Evolutionary conservation across 2,113 vertebrate genomes (phyloP).

Genomic region (Phylloscopus trochilus): DNA sequence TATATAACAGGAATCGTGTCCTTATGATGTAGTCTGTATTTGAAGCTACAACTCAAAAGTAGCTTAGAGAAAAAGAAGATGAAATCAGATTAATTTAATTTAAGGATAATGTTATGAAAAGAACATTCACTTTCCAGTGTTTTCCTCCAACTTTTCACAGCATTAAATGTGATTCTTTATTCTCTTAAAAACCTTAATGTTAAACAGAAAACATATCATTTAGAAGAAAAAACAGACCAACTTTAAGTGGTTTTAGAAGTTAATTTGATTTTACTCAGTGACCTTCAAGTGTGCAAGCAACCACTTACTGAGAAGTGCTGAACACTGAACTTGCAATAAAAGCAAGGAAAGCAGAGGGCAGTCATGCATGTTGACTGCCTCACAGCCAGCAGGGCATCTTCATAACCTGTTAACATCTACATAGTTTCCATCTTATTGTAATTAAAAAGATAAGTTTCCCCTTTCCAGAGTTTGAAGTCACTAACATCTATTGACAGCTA

Average conservation of each 20-base stretch:
- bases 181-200: background rate
- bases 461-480: background rate
- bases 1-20: constrained; percentile 9
- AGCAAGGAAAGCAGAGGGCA: background rate
- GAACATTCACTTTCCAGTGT: background rate
- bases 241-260: background rate
- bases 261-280: background rate
- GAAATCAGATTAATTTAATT: background rate
- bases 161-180: background rate
- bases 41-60: constrained; percentile 54
- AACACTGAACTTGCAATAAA: background rate
- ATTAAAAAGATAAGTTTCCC: background rate
- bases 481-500: background rate
- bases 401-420: background rate
- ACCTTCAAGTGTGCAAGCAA: background rate
- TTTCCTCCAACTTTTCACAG: background rate
- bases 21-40: constrained; percentile 51
- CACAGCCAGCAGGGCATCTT: background rate
- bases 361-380: background rate
- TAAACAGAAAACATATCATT: background rate
- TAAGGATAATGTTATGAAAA: background rate
- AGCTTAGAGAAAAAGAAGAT: background rate
- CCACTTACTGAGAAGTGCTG: background rate
- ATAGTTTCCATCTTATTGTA: background rate
- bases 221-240: background rate